A percentile compares a stretch with the other conserved stretches of the same genome.
Conservation (phyloP, 2,797 vertebrate genomes). For the Fistularia commersonii region DNA sequence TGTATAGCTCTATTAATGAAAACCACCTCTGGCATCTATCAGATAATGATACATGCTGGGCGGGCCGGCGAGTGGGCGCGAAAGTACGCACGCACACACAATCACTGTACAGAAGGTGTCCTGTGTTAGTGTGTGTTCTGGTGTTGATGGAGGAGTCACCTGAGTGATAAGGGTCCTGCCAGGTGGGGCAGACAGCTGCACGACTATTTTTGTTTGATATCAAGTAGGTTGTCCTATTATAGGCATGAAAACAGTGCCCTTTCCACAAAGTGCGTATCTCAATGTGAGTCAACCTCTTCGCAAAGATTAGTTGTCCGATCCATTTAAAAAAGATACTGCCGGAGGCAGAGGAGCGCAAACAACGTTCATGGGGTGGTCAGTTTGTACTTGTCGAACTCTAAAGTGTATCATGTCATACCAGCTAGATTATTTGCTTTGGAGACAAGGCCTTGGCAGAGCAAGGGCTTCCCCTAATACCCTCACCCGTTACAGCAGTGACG, state of each 20-base stretch:
- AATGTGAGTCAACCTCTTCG: neutral
- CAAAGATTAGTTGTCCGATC: neutral
- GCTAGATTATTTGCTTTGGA: constrained; percentile 36
- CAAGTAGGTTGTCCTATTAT: constrained; percentile 49
- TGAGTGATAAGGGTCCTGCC: constrained; percentile 36
- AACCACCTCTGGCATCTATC: constrained; percentile 35
- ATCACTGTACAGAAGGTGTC: constrained; percentile 8
- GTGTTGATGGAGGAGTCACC: constrained; percentile 56
- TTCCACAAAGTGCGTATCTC: neutral
- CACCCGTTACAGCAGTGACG: no score
- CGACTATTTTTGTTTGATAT: constrained; percentile 58
- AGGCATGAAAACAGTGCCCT: constrained; percentile 19
- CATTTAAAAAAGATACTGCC: no score
- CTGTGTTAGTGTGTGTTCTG: constrained; percentile 23
- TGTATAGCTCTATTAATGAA: constrained; percentile 40
- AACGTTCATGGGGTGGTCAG: neutral
- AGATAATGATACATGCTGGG: constrained; percentile 14
- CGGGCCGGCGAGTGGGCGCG: neutral
- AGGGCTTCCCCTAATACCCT: constrained; percentile 23
- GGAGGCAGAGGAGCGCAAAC: no score
- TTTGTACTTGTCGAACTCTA: constrained; percentile 32
- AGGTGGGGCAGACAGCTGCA: constrained; percentile 63
- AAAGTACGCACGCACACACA: constrained; percentile 9
- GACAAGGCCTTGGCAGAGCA: constrained; percentile 20
- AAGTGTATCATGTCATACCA: constrained; percentile 34